Percentiles rank a stretch among this genome's conserved stretches.
Conservation (phyloP, 2,113 vertebrate species). For the Corythornis madagascariensis region DNA sequence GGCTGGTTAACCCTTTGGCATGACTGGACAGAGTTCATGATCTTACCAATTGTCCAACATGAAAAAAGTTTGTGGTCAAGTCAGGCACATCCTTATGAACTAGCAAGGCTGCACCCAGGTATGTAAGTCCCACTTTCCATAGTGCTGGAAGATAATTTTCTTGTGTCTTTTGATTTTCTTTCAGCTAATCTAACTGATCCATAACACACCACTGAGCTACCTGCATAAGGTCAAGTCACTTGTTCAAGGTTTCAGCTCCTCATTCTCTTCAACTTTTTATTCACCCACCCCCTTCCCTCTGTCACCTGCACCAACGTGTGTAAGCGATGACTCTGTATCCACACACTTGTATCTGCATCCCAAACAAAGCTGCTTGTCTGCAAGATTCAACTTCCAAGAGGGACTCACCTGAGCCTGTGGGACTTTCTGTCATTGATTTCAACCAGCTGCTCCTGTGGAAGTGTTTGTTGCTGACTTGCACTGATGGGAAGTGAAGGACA, state of each 20-base stretch:
- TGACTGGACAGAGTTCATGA: neutral
- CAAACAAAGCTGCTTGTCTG: neutral
- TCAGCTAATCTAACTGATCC: neutral
- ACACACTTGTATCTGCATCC: neutral
- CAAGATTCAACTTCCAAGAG: neutral
- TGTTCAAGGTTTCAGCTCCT: neutral
- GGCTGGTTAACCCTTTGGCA: neutral
- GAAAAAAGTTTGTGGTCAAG: neutral
- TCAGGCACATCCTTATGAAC: neutral
- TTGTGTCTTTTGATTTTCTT: neutral
- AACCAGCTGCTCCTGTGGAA: neutral
- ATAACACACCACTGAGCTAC: neutral
- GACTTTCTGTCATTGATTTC: neutral
- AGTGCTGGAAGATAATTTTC: neutral
- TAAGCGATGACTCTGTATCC: neutral
- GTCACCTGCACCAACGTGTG: accelerated
- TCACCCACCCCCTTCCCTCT: neutral
- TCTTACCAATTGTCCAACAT: neutral
- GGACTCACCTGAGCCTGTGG: neutral
- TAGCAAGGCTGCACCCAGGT: neutral
- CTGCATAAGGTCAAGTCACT: neutral
- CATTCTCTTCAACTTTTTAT: neutral
- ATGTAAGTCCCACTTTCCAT: neutral
- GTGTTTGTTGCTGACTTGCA: neutral
- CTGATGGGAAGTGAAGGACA: neutral